Evolutionary conservation across 2,797 vertebrate genomes (phyloP), one percentile per base, ranked within the genome.

Genomic region (Crax fasciolata): DNA sequence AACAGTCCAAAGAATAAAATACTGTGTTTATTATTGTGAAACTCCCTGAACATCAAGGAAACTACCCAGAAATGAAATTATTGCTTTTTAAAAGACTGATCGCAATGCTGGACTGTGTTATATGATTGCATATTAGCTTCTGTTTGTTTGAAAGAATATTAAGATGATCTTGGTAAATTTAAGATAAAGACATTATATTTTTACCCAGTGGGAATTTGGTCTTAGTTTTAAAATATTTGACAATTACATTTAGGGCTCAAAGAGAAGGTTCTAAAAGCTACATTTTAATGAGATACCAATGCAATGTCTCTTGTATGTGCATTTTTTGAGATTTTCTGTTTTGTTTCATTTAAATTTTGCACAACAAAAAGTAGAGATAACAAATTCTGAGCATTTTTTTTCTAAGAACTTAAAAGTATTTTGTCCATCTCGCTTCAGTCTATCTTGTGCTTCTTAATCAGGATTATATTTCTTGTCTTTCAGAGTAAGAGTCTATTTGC

Each of bases 391-490:
- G 8, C 59, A 87, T 93, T 76, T n/a, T 86, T 90, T 73, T 32
- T 87, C 30, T 52, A 52, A 76, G 17, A 63, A 49, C 27, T 82
- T 74, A 65, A 32, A 78, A 74, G 12, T 52, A 30, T 74, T 91
- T 78, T 79, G 3, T 8, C 20, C 15, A 6, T 74, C 35, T 92
- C 89, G 21, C 39, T 90, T 80, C 91, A 73, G 38, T 84, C 46
- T 86, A 6, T 86, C 93, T 86, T 81, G 25, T 63, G 13, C 28
- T n/a, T 79, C 84, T 81, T 93, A 63, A 54, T 68, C 28, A 70
- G 46, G 39, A 65, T 78, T 87, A 14, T 75, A 79, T 84, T 86
- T 93, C 52, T 89, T 78, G 24, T 86, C 62, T 91, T 87, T 62
- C 38, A 54, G 68, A 11, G 20, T 85, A 35, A 76, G 12, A 90